phyloP scores from a whole-genome alignment of 2,797 vertebrate species.

The Coilia nasus region DNA sequence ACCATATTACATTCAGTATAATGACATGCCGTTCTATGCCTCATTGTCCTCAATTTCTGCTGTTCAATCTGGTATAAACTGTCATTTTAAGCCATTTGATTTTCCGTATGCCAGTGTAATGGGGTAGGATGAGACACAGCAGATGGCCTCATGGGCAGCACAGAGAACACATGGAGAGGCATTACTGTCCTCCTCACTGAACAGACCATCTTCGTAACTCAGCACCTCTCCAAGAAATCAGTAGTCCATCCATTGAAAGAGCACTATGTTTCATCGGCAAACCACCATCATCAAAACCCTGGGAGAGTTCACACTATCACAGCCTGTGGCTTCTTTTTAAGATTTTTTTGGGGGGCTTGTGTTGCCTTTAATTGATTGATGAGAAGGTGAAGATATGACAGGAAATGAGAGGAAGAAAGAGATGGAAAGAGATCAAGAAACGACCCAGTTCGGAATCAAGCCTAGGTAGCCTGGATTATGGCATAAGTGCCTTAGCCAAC shows the following conservation, averaged over 20 bases:
- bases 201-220: not conserved
- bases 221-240: not conserved
- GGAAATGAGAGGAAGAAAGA: too few relatives aligned
- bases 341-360: too few relatives aligned
- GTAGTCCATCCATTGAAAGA: not conserved
- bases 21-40: too few relatives aligned
- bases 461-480: too few relatives aligned
- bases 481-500: too few relatives aligned
- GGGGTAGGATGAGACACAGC: not conserved
- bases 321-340: not conserved
- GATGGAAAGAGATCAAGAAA: too few relatives aligned
- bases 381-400: too few relatives aligned
- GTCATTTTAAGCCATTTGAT: not conserved
- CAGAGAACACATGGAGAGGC: not conserved
- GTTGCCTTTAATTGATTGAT: too few relatives aligned
- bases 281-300: not conserved
- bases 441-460: too few relatives aligned
- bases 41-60: not conserved
- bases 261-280: not conserved
- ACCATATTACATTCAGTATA: not conserved
- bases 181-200: not conserved
- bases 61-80: not conserved
- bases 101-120: conserved; percentile 2
- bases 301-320: not conserved
- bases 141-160: not conserved